Evolutionary conservation across 2,797 vertebrate genomes (phyloP).

Genomic region (Sebastolobus alascanus): DNA sequence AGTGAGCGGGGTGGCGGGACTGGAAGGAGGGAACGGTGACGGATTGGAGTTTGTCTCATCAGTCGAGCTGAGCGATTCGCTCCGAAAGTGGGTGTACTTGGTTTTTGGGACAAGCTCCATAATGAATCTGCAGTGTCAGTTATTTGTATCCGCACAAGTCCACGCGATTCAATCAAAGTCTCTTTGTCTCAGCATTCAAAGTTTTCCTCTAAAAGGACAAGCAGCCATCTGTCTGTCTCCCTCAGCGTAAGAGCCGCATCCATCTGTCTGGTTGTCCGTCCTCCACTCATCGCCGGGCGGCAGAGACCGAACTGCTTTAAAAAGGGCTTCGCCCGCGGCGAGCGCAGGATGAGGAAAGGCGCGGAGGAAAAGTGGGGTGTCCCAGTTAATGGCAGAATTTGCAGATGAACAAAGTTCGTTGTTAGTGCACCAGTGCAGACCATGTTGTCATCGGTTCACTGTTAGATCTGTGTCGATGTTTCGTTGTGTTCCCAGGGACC

Average conservation of each 20-base stretch:
- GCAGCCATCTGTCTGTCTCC: slow-evolving; percentile 65
- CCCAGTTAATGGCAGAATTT: slow-evolving; percentile 51
- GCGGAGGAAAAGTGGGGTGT: slow-evolving; percentile 46
- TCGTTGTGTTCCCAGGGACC: slow-evolving; percentile 59
- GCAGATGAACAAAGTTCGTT: slow-evolving; percentile 59
- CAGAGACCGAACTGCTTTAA: slow-evolving; percentile 52
- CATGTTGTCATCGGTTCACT: slow-evolving; percentile 73
- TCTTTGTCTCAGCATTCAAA: slow-evolving; percentile 73
- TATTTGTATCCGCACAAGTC: slow-evolving; percentile 64
- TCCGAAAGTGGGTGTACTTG: slow-evolving; percentile 95
- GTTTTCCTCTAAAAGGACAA: slow-evolving; percentile 66
- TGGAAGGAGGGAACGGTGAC: slow-evolving; percentile 81
- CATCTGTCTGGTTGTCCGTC: slow-evolving; percentile 66
- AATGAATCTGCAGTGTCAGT: slow-evolving; percentile 62
- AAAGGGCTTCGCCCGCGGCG: slow-evolving; percentile 58
- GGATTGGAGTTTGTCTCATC: slow-evolving; percentile 87
- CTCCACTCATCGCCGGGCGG: slow-evolving; percentile 54
- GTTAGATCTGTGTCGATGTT: slow-evolving; percentile 49
- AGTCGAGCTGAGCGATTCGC: slow-evolving; percentile 92
- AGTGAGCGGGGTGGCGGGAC: slow-evolving; percentile 80
- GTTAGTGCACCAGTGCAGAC: slow-evolving; percentile 64
- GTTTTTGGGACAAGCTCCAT: slow-evolving; percentile 95
- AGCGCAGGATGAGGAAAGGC: slow-evolving; percentile 42
- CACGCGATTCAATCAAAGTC: slow-evolving; percentile 70
- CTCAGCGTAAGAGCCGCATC: slow-evolving; percentile 58